A percentile compares a stretch with the other conserved stretches of the same genome.
Conservation (phyloP, 1,140 invertebrate species). For the Drosophila eugracilis region DNA sequence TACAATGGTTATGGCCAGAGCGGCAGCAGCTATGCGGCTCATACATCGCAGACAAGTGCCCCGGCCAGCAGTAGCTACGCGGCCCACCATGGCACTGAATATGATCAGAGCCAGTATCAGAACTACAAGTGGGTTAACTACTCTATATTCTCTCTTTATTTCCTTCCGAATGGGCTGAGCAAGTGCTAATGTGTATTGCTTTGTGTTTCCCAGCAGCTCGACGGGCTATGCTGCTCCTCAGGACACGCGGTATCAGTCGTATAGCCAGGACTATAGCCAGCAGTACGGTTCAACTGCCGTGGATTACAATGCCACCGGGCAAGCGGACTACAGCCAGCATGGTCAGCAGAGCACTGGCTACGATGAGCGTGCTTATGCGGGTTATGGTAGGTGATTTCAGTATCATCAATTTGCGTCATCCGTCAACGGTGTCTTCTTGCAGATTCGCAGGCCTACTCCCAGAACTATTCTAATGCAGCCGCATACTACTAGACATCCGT, state of each 20-base stretch:
- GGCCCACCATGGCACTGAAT: constrained; percentile 65
- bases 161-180: background rate
- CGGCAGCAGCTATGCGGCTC: constrained; percentile 64
- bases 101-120: constrained; percentile 83
- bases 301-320: constrained; percentile 77
- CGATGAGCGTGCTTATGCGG: constrained; percentile 79
- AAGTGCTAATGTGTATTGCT: constrained; percentile 7
- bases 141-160: background rate
- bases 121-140: constrained; percentile 69
- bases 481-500: constrained; percentile 77
- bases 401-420: background rate
- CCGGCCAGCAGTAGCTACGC: constrained; percentile 72
- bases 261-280: constrained; percentile 81
- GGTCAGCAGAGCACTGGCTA: constrained; percentile 60
- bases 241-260: constrained; percentile 78
- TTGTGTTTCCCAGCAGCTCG: constrained; percentile 50
- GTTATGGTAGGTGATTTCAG: constrained; percentile 73
- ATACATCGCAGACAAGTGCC: constrained; percentile 60
- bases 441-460: constrained; percentile 82
- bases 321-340: constrained; percentile 81
- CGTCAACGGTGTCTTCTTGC: constrained; percentile 37
- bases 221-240: constrained; percentile 73
- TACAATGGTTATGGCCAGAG: constrained; percentile 82
- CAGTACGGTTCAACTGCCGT: constrained; percentile 80
- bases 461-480: constrained; percentile 81